Evolutionary conservation across 2,888 invertebrate species (phyloP).

Genomic region (Melikaiella ostensackeni): DNA sequence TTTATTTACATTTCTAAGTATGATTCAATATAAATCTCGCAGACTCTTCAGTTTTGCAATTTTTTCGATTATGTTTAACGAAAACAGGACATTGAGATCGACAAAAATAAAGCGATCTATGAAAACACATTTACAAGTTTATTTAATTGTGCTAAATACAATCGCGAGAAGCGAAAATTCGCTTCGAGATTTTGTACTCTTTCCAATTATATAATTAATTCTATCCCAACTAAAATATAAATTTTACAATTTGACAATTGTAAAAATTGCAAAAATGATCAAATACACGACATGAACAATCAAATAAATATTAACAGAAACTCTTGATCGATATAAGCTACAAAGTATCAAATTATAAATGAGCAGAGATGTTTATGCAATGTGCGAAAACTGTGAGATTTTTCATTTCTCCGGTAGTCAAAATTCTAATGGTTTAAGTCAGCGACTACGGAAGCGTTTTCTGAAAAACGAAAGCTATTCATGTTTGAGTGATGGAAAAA

Average conservation of each 20-base stretch:
- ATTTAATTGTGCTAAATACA: neutral
- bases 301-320: constrained; percentile 26
- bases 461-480: neutral
- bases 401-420: neutral
- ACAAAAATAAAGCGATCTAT: neutral
- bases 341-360: constrained; percentile 18
- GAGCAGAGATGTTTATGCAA: neutral
- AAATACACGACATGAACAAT: neutral
- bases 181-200: neutral
- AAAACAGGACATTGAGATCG: neutral
- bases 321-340: neutral
- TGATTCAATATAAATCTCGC: constrained; percentile 33
- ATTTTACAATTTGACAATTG: constrained; percentile 8
- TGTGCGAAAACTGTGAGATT: neutral
- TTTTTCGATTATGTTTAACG: neutral
- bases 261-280: constrained; percentile 1
- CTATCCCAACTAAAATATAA: neutral
- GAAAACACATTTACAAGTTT: neutral
- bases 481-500: neutral
- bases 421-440: neutral
- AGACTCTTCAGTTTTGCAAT: constrained; percentile 14
- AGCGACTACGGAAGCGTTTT: neutral
- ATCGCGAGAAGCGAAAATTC: neutral
- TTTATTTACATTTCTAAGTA: constrained; percentile 37
- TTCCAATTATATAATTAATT: neutral